Percentiles rank a stretch among this genome's conserved stretches.
Conservation (phyloP, 2,888 invertebrate genomes). For the Cenopis cana region DNA sequence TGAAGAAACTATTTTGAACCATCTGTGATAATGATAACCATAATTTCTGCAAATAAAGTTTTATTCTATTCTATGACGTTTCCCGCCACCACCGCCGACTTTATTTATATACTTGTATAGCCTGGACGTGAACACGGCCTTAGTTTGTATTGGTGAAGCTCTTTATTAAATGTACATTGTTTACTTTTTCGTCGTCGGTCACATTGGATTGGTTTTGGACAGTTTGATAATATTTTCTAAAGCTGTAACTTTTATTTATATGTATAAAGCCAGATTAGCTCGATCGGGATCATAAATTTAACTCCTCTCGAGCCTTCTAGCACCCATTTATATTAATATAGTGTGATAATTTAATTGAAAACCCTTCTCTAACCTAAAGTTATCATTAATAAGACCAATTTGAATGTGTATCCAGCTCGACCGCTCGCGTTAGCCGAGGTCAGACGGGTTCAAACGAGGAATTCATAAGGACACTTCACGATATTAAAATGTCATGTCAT, state of each 20-base stretch:
- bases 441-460: constrained; percentile 49
- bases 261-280: background rate
- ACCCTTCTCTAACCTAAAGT: constrained; percentile 28
- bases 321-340: constrained; percentile 9
- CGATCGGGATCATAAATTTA: background rate
- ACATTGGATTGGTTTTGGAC: no score
- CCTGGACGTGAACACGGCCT: no score
- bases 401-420: constrained; percentile 19
- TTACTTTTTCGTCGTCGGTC: background rate
- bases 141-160: background rate
- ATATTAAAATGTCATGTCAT: constrained; percentile 10
- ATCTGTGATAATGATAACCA: no score
- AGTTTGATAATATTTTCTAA: background rate
- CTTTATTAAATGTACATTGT: background rate
- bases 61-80: no score
- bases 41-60: no score
- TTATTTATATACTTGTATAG: no score
- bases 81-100: no score
- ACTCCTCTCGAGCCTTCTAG: background rate
- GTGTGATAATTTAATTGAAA: constrained; percentile 17
- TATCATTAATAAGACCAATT: constrained; percentile 31
- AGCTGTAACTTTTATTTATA: background rate
- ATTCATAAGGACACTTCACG: constrained; percentile 47
- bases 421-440: constrained; percentile 43
- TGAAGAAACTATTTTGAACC: no score